Evolutionary conservation across 2,888 invertebrate genomes (phyloP).

Genomic region (Acronicta leporina): DNA sequence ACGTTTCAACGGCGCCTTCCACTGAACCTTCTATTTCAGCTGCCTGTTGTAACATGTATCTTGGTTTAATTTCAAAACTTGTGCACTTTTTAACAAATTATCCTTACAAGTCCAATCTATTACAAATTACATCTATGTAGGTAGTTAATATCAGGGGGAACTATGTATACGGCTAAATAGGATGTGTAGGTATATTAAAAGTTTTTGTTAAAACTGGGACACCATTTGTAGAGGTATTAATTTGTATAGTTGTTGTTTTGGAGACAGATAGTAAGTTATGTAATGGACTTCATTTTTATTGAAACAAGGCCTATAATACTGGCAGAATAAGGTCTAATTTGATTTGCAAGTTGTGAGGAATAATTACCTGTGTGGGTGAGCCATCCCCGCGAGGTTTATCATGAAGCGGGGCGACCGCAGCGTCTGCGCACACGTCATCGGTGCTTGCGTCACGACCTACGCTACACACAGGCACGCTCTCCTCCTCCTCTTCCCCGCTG

Average conservation of each 20-base stretch:
- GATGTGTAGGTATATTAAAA: too few relatives aligned
- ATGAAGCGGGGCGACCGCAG: slow-evolving; percentile 82
- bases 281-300: background rate
- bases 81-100: too few relatives aligned
- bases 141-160: too few relatives aligned
- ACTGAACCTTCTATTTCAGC: slow-evolving; percentile 95
- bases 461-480: slow-evolving; percentile 81
- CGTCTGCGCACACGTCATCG: slow-evolving; percentile 84
- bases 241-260: too few relatives aligned
- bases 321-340: background rate
- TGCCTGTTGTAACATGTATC: slow-evolving; percentile 58
- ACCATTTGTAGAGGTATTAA: too few relatives aligned
- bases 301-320: background rate
- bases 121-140: too few relatives aligned
- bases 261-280: too few relatives aligned
- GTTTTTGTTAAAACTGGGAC: too few relatives aligned
- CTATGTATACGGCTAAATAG: too few relatives aligned
- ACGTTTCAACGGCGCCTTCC: slow-evolving; percentile 96
- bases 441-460: slow-evolving; percentile 82
- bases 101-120: too few relatives aligned
- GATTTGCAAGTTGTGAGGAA: too few relatives aligned
- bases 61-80: background rate
- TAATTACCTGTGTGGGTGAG: slow-evolving; percentile 78
- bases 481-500: slow-evolving; percentile 82
- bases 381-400: slow-evolving; percentile 64